A percentile compares a stretch with the other conserved stretches of the same genome.
Conservation (phyloP, 2,888 invertebrate genomes). For the Macrosoma leucophasiata region DNA sequence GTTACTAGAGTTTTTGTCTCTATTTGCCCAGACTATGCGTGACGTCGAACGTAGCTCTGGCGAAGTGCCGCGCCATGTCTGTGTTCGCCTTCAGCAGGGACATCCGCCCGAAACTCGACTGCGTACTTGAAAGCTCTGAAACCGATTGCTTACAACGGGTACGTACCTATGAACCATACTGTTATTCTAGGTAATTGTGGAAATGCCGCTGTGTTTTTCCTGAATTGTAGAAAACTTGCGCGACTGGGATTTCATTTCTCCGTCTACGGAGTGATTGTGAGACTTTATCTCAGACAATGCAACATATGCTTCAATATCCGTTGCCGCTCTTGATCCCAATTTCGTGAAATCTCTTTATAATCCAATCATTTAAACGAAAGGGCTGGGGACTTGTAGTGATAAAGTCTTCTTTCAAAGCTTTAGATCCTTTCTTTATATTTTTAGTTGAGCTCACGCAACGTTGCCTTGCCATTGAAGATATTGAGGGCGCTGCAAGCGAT, state of each 20-base stretch:
- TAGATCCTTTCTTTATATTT: constrained; percentile 45
- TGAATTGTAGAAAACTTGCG: too few relatives aligned
- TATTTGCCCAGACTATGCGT: constrained; percentile 77
- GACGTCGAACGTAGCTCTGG: constrained; percentile 77
- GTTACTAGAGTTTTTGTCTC: too few relatives aligned
- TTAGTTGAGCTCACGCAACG: constrained; percentile 50
- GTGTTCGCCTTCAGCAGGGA: constrained; percentile 85
- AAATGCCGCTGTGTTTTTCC: too few relatives aligned
- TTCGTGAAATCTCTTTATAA: too few relatives aligned
- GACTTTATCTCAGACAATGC: too few relatives aligned
- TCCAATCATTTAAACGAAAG: constrained; percentile 68
- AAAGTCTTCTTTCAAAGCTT: constrained; percentile 55
- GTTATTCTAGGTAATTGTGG: too few relatives aligned
- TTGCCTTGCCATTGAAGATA: constrained; percentile 47
- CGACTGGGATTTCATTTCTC: too few relatives aligned
- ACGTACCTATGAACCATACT: constrained; percentile 36
- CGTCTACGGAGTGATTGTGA: too few relatives aligned
- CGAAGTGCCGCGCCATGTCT: constrained; percentile 84
- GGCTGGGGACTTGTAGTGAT: constrained; percentile 71
- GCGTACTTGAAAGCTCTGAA: constrained; percentile 78
- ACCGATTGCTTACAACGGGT: constrained; percentile 80
- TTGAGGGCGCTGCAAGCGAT: constrained; percentile 51
- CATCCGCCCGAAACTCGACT: constrained; percentile 87
- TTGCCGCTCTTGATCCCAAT: too few relatives aligned
- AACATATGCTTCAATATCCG: too few relatives aligned